Conservation (phyloP, 1,140 invertebrate genomes). For the Tribolium castaneum region DNA sequence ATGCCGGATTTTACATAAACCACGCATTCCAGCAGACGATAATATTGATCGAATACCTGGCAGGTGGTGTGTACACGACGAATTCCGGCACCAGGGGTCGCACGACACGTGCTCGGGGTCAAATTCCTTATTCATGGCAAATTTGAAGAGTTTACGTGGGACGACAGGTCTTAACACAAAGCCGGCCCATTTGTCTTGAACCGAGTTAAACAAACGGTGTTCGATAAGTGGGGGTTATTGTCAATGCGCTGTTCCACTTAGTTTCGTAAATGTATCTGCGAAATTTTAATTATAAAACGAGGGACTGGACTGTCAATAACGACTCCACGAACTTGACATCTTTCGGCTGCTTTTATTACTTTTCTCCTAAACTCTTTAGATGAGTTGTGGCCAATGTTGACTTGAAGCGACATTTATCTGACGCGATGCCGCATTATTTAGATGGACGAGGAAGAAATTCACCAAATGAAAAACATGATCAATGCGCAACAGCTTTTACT, state of each 20-base stretch:
- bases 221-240: not conserved
- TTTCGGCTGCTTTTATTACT: conserved; percentile 19
- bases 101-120: conserved; percentile 22
- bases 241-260: not conserved
- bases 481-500: not conserved
- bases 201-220: not conserved
- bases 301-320: not conserved
- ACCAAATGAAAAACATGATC: not conserved
- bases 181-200: conserved; percentile 9
- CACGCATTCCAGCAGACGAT: conserved; percentile 32
- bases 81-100: conserved; percentile 31
- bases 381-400: conserved; percentile 23
- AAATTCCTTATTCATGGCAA: conserved; percentile 34
- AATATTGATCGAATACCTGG: conserved; percentile 41
- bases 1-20: conserved; percentile 4
- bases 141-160: conserved; percentile 30
- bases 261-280: not conserved
- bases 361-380: conserved; percentile 6
- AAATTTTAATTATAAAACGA: conserved; percentile 9
- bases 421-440: conserved; percentile 6
- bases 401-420: conserved; percentile 26
- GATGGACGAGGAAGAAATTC: conserved; percentile 10
- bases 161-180: conserved; percentile 7
- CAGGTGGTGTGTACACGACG: conserved; percentile 17
- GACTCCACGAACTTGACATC: not conserved